These are phyloP conservation scores for Babyrousa celebensis DNA, from an alignment of 2,797 vertebrate genomes.

Conservation along the genomic window DNA sequence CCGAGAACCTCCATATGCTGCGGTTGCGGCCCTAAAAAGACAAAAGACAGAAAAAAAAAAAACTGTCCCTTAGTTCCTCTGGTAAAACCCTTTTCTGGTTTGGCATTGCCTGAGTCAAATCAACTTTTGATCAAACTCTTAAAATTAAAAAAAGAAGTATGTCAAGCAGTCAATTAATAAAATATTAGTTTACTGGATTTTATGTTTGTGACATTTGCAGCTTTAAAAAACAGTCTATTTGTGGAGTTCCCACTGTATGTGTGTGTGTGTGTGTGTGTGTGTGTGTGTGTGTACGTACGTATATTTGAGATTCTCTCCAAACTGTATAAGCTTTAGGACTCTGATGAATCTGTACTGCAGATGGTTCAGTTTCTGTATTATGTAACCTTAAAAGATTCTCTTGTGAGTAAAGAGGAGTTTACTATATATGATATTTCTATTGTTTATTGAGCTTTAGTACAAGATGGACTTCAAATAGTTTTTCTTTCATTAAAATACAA, in stretches of 20 bases:
- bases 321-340: neutral
- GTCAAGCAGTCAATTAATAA: neutral
- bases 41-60: no score
- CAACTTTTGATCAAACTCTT: neutral
- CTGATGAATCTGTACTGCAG: neutral
- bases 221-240: neutral
- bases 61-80: neutral
- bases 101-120: neutral
- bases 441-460: neutral
- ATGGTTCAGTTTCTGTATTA: neutral
- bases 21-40: no score
- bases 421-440: no score
- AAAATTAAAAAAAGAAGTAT: neutral
- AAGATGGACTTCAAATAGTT: neutral
- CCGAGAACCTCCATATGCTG: no score
- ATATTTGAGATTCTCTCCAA: neutral
- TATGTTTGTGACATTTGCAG: neutral
- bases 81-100: no score
- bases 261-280: no score
- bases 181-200: neutral
- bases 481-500: conserved; percentile 1
- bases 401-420: neutral
- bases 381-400: neutral
- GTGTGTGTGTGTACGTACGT: no score
- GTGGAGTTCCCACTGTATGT: no score